Conservation (phyloP, 2,797 vertebrate species). For the Taeniopygia guttata region DNA sequence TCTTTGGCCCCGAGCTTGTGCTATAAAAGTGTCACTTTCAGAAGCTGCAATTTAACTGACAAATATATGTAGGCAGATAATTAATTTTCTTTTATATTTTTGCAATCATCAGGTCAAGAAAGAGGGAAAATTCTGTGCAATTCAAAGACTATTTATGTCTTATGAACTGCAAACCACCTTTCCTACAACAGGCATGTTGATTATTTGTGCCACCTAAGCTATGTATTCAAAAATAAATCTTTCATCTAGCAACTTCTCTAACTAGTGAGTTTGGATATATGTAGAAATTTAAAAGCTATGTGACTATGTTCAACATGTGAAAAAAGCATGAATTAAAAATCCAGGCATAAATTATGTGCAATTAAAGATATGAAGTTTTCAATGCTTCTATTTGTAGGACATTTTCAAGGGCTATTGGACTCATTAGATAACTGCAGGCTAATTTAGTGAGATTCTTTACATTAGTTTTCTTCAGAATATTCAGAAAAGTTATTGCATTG, state of each 20-base stretch:
- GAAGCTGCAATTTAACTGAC: background rate
- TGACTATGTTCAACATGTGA: background rate
- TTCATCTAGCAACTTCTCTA: background rate
- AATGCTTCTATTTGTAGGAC: background rate
- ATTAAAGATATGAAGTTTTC: background rate
- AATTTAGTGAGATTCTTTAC: background rate
- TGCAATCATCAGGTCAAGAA: background rate
- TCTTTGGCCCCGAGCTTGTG: background rate
- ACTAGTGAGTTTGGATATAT: background rate
- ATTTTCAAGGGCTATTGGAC: background rate
- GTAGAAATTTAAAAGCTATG: background rate
- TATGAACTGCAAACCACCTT: background rate
- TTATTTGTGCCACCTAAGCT: background rate
- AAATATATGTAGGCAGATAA: background rate
- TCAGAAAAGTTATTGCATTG: background rate
- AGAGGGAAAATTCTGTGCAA: background rate
- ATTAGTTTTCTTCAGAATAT: background rate
- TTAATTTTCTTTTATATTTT: background rate
- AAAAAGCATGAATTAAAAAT: background rate
- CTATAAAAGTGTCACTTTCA: background rate
- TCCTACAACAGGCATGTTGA: background rate
- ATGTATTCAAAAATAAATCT: background rate
- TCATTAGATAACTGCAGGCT: background rate
- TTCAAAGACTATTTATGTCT: background rate
- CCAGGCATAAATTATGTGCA: background rate